phyloP scores from a whole-genome alignment of 2,113 vertebrate genomes.

The Chelonoidis abingdonii region DNA sequence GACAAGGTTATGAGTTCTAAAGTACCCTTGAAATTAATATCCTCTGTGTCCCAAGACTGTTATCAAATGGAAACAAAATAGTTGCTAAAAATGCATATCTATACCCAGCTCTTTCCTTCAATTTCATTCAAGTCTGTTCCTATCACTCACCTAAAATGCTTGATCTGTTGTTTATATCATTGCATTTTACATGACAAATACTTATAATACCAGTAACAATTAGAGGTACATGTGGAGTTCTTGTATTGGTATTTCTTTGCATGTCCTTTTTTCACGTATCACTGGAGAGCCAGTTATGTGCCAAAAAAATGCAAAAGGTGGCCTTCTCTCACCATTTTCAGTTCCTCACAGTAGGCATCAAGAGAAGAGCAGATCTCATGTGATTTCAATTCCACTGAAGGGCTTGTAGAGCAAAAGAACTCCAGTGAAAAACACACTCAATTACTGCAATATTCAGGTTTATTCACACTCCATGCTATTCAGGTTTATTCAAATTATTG shows the following conservation, averaged over 20 bases:
- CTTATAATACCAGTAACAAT: background rate
- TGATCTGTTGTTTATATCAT: background rate
- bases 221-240: background rate
- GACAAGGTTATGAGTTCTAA: background rate
- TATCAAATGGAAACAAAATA: background rate
- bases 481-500: background rate
- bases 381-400: background rate
- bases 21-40: background rate
- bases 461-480: background rate
- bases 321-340: background rate
- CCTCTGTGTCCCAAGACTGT: background rate
- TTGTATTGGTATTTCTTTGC: background rate
- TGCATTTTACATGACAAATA: background rate
- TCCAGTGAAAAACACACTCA: background rate
- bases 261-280: background rate
- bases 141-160: background rate
- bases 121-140: background rate
- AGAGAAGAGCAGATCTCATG: background rate
- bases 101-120: background rate
- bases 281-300: background rate
- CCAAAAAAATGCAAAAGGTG: background rate
- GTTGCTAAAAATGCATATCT: rapidly evolving
- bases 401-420: background rate
- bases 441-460: background rate
- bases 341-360: background rate